These are phyloP conservation scores for Microcebus ravelobensis DNA, from an alignment of 2,113 vertebrate genomes.

Conservation along the genomic window DNA sequence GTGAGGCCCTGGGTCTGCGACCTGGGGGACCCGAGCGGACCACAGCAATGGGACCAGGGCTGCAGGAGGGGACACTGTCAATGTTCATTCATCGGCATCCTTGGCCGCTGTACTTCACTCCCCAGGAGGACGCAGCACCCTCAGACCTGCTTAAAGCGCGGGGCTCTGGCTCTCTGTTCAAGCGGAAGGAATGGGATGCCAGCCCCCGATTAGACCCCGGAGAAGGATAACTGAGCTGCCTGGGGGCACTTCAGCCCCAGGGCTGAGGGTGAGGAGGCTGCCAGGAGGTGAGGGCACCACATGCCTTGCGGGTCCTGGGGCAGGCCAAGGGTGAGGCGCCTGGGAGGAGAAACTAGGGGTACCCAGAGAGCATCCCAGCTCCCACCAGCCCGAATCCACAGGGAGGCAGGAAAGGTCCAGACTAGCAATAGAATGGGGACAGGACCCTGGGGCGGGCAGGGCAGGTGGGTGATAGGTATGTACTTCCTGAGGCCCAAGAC, in stretches of 20 bases:
- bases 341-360: background rate
- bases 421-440: background rate
- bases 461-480: no score
- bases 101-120: no score
- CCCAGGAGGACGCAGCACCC: rapidly evolving
- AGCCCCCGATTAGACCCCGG: background rate
- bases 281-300: background rate
- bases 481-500: background rate
- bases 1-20: background rate
- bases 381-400: background rate
- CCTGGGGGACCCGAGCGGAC: background rate
- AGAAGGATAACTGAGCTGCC: background rate
- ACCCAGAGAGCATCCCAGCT: background rate
- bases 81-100: background rate
- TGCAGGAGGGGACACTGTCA: rapidly evolving
- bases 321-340: background rate
- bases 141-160: background rate
- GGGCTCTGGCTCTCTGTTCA: background rate
- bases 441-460: background rate
- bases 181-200: background rate
- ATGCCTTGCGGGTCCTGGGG: background rate
- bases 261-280: background rate
- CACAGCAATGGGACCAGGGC: background rate
- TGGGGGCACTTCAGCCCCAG: background rate
- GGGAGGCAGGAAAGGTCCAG: background rate